These are phyloP conservation scores for Paramuricea clavata DNA, from an alignment of 92 coral and sea anemone genomes.

Conservation along the genomic window DNA sequence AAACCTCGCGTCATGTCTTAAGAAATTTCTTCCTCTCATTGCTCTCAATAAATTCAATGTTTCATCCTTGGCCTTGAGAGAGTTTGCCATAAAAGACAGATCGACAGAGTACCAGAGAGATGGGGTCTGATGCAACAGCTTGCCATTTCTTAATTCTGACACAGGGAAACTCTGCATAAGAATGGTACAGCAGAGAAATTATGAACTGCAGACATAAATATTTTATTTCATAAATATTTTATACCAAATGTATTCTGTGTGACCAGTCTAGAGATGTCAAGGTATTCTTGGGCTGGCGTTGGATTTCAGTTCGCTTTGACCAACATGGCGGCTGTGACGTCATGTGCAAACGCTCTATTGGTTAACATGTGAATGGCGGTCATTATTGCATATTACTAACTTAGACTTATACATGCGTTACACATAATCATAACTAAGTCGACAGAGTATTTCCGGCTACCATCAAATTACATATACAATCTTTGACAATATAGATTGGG, in stretches of 20 bases:
- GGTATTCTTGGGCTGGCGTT: not conserved
- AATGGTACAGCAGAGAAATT: constrained; percentile 34
- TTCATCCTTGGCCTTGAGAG: constrained; percentile 4
- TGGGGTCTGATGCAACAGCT: constrained; percentile 59
- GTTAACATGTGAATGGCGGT: too few species aligned
- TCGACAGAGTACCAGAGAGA: constrained; percentile 70
- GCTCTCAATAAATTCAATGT: not conserved
- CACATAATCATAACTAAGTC: too few species aligned
- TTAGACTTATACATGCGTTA: too few species aligned
- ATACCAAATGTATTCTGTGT: constrained; percentile 6
- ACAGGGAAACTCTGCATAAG: constrained; percentile 67
- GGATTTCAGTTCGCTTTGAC: not conserved
- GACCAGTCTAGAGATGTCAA: constrained; percentile 9
- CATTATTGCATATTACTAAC: too few species aligned
- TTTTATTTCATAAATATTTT: constrained; percentile 16
- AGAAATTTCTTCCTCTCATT: not conserved
- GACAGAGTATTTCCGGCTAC: too few species aligned
- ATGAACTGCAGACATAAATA: constrained; percentile 24
- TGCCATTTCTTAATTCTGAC: constrained; percentile 79
- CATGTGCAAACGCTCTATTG: too few species aligned
- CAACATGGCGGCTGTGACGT: too few species aligned
- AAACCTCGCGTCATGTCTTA: too few species aligned
- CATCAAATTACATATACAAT: too few species aligned
- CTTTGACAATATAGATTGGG: too few species aligned
- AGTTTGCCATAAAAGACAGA: constrained; percentile 45